Evolutionary conservation across 2,113 vertebrate genomes (phyloP).

Genomic region (Antechinus flavipes): DNA sequence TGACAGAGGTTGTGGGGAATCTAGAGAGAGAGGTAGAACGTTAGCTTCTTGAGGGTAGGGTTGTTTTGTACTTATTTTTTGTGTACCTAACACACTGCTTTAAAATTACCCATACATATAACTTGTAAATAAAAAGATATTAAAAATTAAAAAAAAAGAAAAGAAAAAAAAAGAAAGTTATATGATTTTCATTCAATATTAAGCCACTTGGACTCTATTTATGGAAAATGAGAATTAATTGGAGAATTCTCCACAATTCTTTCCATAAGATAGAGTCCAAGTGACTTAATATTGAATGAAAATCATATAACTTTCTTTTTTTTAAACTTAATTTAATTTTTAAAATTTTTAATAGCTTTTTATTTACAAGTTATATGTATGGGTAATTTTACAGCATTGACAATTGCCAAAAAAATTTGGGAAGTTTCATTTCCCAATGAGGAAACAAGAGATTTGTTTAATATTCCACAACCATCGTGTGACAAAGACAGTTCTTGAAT

Average conservation of each 20-base stretch:
- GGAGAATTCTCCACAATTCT: not conserved
- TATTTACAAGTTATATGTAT: too few relatives aligned
- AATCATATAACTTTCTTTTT: too few relatives aligned
- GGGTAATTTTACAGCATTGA: too few relatives aligned
- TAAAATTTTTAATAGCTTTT: too few relatives aligned
- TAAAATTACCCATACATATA: too few relatives aligned
- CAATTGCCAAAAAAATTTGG: too few relatives aligned
- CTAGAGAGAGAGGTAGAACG: not conserved
- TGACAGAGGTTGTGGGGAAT: constrained; percentile 7
- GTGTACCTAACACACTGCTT: not conserved
- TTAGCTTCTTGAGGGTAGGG: not conserved
- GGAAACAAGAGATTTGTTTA: not conserved
- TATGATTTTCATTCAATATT: not conserved
- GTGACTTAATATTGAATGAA: too few relatives aligned
- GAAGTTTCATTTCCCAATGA: too few relatives aligned
- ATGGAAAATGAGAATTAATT: not conserved
- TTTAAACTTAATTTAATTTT: too few relatives aligned
- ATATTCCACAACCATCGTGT: not conserved
- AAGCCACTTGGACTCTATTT: not conserved
- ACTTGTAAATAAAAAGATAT: too few relatives aligned
- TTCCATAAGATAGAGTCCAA: too few relatives aligned
- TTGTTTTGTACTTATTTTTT: not conserved
- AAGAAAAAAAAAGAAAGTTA: not conserved
- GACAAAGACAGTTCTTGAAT: not conserved
- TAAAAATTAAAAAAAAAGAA: too few relatives aligned